These are phyloP conservation scores for Arbacia lixula DNA, from an alignment of 53 echinoderm and acorn worm genomes.

Conservation along the genomic window DNA sequence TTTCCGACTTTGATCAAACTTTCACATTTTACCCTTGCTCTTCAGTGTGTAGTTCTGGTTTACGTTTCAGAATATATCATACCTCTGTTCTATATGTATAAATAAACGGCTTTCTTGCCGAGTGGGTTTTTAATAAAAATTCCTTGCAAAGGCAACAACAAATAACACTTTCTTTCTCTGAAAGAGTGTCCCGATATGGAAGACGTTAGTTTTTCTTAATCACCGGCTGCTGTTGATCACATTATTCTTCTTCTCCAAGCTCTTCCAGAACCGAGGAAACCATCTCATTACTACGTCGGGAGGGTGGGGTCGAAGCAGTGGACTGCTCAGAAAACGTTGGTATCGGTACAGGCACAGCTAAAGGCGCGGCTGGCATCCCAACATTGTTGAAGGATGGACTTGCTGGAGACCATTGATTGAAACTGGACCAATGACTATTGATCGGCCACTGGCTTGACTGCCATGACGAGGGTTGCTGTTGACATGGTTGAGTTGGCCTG, in stretches of 20 bases:
- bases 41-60: slow-evolving; percentile 26
- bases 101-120: slow-evolving; percentile 21
- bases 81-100: slow-evolving; percentile 15
- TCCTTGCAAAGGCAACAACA: slow-evolving; percentile 26
- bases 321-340: slow-evolving; percentile 21
- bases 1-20: slow-evolving; percentile 26
- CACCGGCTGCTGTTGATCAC: slow-evolving; percentile 24
- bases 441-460: slow-evolving; percentile 16
- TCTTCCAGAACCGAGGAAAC: background rate
- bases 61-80: slow-evolving; percentile 19
- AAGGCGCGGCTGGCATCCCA: slow-evolving; percentile 27
- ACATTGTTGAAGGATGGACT: slow-evolving; percentile 26
- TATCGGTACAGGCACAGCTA: slow-evolving; percentile 24
- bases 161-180: slow-evolving; percentile 17
- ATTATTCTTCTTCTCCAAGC: background rate
- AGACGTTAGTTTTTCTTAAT: slow-evolving; percentile 20
- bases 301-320: slow-evolving; percentile 27
- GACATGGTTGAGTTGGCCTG: slow-evolving; percentile 27
- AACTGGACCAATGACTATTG: slow-evolving; percentile 23
- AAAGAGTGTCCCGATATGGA: slow-evolving; percentile 26
- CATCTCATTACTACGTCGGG: slow-evolving; percentile 20
- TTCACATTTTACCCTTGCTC: slow-evolving; percentile 22
- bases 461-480: slow-evolving; percentile 27
- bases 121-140: slow-evolving; percentile 26
- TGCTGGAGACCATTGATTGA: slow-evolving; percentile 26